Conservation (phyloP, 2,888 invertebrate genomes). For the Ecdyonurus torrentis region DNA sequence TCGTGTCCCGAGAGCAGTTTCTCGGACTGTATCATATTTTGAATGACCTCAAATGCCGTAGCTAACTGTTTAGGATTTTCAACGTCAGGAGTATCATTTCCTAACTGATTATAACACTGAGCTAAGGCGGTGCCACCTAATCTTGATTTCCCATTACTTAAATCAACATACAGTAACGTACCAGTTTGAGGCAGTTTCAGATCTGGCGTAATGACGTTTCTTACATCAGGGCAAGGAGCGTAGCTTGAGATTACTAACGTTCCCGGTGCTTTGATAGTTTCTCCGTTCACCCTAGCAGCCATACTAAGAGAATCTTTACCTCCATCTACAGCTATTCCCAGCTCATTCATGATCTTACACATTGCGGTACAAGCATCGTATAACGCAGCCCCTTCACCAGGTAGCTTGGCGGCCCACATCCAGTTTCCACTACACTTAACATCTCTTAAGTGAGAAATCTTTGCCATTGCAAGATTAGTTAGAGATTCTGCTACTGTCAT, state of each 20-base stretch:
- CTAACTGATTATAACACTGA: conserved; percentile 75
- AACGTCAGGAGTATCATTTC: conserved; percentile 64
- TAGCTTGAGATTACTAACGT: conserved; percentile 93
- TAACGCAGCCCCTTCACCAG: conserved; percentile 78
- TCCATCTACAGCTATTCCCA: conserved; percentile 87
- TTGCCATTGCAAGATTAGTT: conserved; percentile 74
- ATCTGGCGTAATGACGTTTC: conserved; percentile 74
- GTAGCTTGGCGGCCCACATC: conserved; percentile 99
- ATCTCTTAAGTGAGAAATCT: conserved; percentile 43
- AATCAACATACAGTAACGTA: conserved; percentile 58
- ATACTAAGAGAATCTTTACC: conserved; percentile 96
- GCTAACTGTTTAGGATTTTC: conserved; percentile 48
- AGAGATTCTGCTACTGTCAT: conserved; percentile 90
- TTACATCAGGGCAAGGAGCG: conserved; percentile 85
- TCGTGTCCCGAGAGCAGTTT: conserved; percentile 60
- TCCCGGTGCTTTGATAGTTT: conserved; percentile 55
- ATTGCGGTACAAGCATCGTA: conserved; percentile 77
- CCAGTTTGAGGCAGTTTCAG: conserved; percentile 56
- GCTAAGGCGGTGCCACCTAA: conserved; percentile 87
- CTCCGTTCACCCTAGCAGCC: conserved; percentile 69
- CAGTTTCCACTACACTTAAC: conserved; percentile 99
- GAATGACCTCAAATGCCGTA: conserved; percentile 66
- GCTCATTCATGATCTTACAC: conserved; percentile 61
- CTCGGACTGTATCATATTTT: conserved; percentile 24
- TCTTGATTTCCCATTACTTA: conserved; percentile 53